Evolutionary conservation across 2,113 vertebrate genomes (phyloP).

Genomic region (Psittacula cyanocephala): DNA sequence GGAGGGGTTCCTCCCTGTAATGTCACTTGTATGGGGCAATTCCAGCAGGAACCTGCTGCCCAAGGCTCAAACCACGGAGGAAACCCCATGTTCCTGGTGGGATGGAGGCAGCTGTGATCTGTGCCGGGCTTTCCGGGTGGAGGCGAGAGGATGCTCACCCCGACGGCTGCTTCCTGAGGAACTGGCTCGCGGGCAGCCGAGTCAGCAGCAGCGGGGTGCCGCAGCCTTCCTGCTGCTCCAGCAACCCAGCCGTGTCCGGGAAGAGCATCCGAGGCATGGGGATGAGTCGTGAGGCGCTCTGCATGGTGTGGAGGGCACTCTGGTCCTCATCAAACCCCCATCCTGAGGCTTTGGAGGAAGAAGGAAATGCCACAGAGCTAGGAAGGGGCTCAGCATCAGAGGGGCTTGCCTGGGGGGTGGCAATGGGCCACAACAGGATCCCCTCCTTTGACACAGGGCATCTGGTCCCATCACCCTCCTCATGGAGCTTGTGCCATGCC

Average conservation of each 20-base stretch:
- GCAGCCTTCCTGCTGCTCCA: slow-evolving; percentile 12
- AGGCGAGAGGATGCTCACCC: slow-evolving; percentile 22
- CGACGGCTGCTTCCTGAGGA: slow-evolving; percentile 38
- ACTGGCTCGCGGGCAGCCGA: background rate
- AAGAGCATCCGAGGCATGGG: background rate
- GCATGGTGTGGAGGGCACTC: fast-evolving
- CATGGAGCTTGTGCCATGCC: background rate
- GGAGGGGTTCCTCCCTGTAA: background rate
- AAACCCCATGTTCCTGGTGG: background rate
- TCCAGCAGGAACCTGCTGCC: background rate
- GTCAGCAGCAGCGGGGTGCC: slow-evolving; percentile 6
- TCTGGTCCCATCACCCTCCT: background rate
- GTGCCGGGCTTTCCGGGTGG: slow-evolving; percentile 24
- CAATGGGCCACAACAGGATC: background rate
- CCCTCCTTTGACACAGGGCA: background rate
- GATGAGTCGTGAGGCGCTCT: background rate
- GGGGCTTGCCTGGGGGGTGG: background rate
- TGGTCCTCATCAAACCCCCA: fast-evolving
- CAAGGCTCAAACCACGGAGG: background rate
- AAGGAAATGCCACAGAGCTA: background rate
- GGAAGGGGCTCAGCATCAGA: background rate
- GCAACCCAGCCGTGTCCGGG: background rate
- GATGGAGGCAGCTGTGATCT: background rate
- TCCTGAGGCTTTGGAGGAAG: background rate
- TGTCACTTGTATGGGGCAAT: fast-evolving